phyloP scores from a whole-genome alignment of 2,113 vertebrate genomes.

The Diphyllodes magnificus region DNA sequence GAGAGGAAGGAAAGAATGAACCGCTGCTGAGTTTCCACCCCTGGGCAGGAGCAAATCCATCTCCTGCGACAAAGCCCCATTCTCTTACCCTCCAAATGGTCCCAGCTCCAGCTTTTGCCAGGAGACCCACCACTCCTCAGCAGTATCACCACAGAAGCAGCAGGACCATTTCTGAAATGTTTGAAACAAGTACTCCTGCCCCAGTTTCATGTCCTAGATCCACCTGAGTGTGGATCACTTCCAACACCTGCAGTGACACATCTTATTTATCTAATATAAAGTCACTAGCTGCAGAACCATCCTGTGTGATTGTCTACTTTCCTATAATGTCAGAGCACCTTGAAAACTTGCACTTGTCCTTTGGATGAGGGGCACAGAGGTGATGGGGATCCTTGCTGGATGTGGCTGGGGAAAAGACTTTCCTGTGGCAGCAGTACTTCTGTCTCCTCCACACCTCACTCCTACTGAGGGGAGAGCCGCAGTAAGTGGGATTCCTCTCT shows the following conservation, averaged over 20 bases:
- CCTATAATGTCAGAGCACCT: background rate
- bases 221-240: background rate
- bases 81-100: background rate
- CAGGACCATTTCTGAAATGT: background rate
- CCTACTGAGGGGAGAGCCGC: background rate
- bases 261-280: background rate
- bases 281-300: background rate
- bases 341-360: background rate
- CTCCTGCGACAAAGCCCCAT: background rate
- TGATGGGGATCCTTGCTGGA: background rate
- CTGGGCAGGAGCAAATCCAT: background rate
- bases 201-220: background rate
- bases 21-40: background rate
- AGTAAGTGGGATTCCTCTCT: background rate
- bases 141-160: background rate
- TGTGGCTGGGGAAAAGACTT: background rate
- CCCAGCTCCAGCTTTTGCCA: background rate
- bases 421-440: background rate
- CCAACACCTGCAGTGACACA: background rate
- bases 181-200: background rate
- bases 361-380: background rate
- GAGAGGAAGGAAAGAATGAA: background rate
- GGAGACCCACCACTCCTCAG: background rate
- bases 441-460: background rate
- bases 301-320: background rate